These are phyloP conservation scores for Peromyscus californicus DNA, from an alignment of 2,113 vertebrate genomes.

Conservation along the genomic window DNA sequence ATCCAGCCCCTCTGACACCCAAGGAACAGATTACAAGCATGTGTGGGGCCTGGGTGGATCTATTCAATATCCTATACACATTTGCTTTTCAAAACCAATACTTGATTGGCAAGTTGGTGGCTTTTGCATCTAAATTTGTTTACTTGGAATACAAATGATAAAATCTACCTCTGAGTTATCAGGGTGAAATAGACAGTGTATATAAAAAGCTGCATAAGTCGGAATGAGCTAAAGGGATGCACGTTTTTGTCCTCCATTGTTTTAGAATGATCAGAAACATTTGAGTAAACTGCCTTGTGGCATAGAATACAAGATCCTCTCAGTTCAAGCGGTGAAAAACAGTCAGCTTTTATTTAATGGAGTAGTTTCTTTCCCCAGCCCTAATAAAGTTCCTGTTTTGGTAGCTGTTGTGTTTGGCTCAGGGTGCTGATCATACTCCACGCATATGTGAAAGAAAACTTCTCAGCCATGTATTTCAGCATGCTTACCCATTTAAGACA, in stretches of 20 bases:
- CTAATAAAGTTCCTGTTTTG: neutral
- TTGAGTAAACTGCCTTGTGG: neutral
- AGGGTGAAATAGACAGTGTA: neutral
- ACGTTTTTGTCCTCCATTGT: neutral
- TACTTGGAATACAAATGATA: neutral
- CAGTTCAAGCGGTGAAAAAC: conserved; percentile 26
- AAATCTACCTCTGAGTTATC: neutral
- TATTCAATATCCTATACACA: neutral
- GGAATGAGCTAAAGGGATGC: neutral
- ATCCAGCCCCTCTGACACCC: neutral
- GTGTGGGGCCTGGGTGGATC: neutral
- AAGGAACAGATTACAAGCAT: neutral
- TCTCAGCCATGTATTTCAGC: neutral
- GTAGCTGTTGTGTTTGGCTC: neutral
- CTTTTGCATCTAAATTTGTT: conserved; percentile 23
- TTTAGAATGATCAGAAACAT: conserved; percentile 29
- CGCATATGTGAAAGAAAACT: conserved; percentile 29
- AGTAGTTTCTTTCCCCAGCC: neutral
- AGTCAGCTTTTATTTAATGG: neutral
- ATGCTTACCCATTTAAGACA: conserved; percentile 2
- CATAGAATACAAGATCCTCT: conserved; percentile 28
- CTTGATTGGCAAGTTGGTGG: neutral
- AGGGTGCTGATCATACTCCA: neutral
- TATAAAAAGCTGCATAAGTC: neutral
- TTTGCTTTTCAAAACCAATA: neutral